Conservation (phyloP, 2,888 invertebrate genomes). For the Morpho deidamia region DNA sequence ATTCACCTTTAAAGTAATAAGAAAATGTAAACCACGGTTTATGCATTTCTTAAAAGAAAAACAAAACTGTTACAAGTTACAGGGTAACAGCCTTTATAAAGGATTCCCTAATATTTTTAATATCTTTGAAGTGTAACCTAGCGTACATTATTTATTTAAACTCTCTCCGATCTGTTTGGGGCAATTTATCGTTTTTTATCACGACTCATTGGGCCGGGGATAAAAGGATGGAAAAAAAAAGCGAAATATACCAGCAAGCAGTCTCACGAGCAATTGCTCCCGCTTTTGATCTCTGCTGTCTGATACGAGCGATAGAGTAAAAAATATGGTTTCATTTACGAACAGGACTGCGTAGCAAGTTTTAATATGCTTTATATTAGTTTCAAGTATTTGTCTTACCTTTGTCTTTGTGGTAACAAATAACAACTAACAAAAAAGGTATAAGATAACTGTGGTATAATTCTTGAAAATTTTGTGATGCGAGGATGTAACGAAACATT, state of each 20-base stretch:
- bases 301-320: constrained; percentile 5
- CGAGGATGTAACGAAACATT: no score
- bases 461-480: no score
- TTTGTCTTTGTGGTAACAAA: no score
- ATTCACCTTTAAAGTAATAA: no score
- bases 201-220: constrained; percentile 9
- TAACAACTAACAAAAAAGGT: no score
- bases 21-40: no score
- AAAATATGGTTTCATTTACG: not conserved
- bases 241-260: constrained; percentile 14
- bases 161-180: constrained; percentile 1
- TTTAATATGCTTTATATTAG: no score
- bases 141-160: constrained; percentile 21
- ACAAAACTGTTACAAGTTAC: no score
- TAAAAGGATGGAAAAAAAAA: constrained; percentile 8
- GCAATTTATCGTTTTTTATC: constrained; percentile 8
- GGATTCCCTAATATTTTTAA: not conserved
- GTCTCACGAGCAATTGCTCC: constrained; percentile 37
- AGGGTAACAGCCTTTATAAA: no score
- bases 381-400: no score
- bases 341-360: not conserved
- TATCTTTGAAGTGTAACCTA: constrained; percentile 32
- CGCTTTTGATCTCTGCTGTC: constrained; percentile 29
- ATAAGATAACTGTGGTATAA: no score
- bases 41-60: no score